Evolutionary conservation across 2,888 invertebrate species (phyloP).

Genomic region (Hydropsyche betteni): DNA sequence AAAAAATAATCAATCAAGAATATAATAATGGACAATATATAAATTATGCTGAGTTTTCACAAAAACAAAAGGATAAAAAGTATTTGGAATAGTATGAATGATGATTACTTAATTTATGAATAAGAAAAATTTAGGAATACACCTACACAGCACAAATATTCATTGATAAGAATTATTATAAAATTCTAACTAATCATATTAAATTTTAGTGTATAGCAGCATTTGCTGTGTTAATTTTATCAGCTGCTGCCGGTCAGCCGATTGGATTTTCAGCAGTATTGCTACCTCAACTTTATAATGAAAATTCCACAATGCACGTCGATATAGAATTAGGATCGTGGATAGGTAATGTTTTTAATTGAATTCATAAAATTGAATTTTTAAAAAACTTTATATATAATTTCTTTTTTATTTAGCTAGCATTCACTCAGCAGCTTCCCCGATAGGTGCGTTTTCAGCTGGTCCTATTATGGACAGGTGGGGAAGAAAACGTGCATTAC

Average conservation of each 20-base stretch:
- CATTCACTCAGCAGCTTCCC: conserved; percentile 81
- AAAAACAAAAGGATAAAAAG: no score
- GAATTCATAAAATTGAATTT: conserved; percentile 31
- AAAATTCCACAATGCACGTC: conserved; percentile 70
- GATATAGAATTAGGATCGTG: conserved; percentile 79
- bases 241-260: conserved; percentile 81
- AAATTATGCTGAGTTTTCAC: no score
- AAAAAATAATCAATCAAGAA: no score
- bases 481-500: conserved; percentile 73
- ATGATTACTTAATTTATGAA: no score
- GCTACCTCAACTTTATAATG: conserved; percentile 73
- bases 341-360: conserved; percentile 68
- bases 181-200: conserved; percentile 19
- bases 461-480: conserved; percentile 76
- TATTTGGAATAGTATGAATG: no score
- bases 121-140: no score
- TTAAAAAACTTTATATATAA: neutral
- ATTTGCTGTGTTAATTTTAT: conserved; percentile 74
- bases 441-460: conserved; percentile 76
- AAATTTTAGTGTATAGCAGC: conserved; percentile 74
- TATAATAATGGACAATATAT: no score
- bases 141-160: neutral
- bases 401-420: conserved; percentile 67
- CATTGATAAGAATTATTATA: conserved; percentile 39
- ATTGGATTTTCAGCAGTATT: conserved; percentile 82